These are phyloP conservation scores for Candoia aspera DNA, from an alignment of 2,113 vertebrate species.

Conservation along the genomic window DNA sequence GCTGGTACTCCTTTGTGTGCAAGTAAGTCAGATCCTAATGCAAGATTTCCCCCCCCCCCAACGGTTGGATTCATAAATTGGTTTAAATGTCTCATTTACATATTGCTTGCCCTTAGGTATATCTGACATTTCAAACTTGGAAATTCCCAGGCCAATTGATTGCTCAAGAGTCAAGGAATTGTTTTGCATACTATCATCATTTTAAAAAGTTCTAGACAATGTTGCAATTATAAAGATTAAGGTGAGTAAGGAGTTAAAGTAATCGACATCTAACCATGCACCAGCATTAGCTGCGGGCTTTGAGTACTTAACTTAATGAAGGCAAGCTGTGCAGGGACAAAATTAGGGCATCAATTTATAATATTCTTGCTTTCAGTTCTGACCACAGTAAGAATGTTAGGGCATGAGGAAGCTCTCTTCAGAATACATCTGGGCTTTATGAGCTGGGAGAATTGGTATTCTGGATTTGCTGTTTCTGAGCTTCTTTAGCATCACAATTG, in stretches of 20 bases:
- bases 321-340: not conserved
- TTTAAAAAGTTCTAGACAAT: not conserved
- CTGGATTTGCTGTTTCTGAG: not conserved
- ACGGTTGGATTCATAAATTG: not conserved
- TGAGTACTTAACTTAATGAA: not conserved
- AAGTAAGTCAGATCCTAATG: not conserved
- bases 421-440: not conserved
- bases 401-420: not conserved
- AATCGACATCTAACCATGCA: not conserved
- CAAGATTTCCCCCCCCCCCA: not conserved
- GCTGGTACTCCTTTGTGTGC: not conserved
- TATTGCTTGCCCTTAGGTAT: slow-evolving; percentile 4
- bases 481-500: not conserved
- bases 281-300: not conserved
- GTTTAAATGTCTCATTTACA: slow-evolving; percentile 18
- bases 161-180: not conserved
- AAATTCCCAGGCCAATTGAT: slow-evolving; percentile 3
- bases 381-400: not conserved
- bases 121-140: slow-evolving; percentile 15
- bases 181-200: not conserved
- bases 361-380: not conserved
- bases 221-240: not conserved
- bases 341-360: not conserved
- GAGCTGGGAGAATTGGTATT: not conserved
- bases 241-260: not conserved